phyloP scores from a whole-genome alignment of 2,113 vertebrate genomes.

The Lathamus discolor region DNA sequence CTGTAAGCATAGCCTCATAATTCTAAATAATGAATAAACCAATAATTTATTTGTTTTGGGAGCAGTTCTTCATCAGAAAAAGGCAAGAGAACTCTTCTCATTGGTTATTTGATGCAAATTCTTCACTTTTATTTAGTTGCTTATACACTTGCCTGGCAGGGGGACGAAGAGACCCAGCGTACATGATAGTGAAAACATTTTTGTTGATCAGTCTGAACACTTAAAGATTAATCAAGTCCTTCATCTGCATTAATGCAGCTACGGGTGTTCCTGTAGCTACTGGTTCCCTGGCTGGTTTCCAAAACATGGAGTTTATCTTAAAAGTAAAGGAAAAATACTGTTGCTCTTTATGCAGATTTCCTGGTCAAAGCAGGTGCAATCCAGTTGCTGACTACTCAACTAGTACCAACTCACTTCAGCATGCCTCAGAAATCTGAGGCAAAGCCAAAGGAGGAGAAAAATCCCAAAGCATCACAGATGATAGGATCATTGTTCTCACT shows the following conservation, averaged over 20 bases:
- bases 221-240: constrained; percentile 7
- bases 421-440: not conserved
- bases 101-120: not conserved
- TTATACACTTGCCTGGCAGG: not conserved
- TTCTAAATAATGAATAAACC: constrained; percentile 27
- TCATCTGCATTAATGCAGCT: not conserved
- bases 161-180: not conserved
- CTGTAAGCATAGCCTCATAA: not conserved
- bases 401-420: not conserved
- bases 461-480: not conserved
- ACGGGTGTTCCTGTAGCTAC: not conserved
- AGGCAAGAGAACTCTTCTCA: not conserved
- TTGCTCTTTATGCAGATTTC: not conserved
- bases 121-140: not conserved
- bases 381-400: not conserved
- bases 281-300: not conserved
- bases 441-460: not conserved
- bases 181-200: not conserved
- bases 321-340: not conserved
- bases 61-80: not conserved
- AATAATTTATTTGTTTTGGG: not conserved
- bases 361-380: not conserved
- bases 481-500: not conserved
- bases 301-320: not conserved
- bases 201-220: not conserved